phyloP scores from a whole-genome alignment of 2,888 invertebrate genomes.

The Acronicta leporina region DNA sequence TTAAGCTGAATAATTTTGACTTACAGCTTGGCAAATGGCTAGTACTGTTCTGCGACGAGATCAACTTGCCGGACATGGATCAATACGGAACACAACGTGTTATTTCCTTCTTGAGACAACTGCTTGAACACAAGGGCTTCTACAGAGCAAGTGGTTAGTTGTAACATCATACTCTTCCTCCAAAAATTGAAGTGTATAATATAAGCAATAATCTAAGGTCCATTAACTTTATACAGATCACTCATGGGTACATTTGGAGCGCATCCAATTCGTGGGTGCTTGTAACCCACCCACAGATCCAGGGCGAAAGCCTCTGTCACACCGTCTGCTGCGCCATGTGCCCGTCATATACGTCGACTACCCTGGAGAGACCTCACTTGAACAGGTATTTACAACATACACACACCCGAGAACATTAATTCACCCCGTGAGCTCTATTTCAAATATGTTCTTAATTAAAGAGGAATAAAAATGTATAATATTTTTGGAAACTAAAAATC shows the following conservation, averaged over 20 bases:
- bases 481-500: too few relatives aligned
- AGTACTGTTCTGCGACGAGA: conserved; percentile 99
- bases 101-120: conserved; percentile 99
- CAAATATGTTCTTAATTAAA: too few relatives aligned
- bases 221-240: conserved; percentile 90
- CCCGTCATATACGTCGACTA: conserved; percentile 99
- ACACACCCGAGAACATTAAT: too few relatives aligned
- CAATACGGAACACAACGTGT: conserved; percentile 99
- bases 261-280: conserved; percentile 99
- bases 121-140: conserved; percentile 98
- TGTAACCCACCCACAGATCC: conserved; percentile 99
- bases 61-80: conserved; percentile 99
- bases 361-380: conserved; percentile 98
- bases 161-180: neutral
- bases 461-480: too few relatives aligned
- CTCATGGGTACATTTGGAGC: conserved; percentile 98
- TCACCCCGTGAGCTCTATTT: too few relatives aligned
- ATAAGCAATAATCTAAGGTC: neutral
- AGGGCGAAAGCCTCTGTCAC: conserved; percentile 98
- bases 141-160: conserved; percentile 92
- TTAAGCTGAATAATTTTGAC: neutral
- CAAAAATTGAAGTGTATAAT: neutral
- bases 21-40: conserved; percentile 98
- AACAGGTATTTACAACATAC: conserved; percentile 89
- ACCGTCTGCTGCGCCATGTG: conserved; percentile 96